phyloP scores from a whole-genome alignment of 2,113 vertebrate species.

The Gallinago undulata region DNA sequence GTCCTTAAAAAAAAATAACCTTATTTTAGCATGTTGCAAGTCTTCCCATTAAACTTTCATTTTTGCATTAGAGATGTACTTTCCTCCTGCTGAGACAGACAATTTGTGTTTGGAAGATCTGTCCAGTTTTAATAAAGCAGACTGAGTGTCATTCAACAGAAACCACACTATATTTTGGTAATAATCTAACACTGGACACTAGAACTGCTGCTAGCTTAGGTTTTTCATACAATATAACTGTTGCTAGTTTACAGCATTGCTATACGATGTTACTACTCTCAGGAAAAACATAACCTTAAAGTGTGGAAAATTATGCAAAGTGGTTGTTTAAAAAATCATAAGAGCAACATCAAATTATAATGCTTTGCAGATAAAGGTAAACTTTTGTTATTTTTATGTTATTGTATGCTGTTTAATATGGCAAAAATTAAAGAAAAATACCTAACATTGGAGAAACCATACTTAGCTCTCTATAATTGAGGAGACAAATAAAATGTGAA shows the following conservation, averaged over 20 bases:
- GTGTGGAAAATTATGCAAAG: not conserved
- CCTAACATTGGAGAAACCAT: fast-evolving
- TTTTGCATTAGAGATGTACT: not conserved
- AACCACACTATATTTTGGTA: not conserved
- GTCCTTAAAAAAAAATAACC: not conserved
- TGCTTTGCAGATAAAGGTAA: not conserved
- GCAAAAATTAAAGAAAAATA: not conserved
- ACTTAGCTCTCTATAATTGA: not conserved
- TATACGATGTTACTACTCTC: not conserved
- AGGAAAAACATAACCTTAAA: not conserved
- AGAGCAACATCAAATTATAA: not conserved
- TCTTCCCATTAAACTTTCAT: not conserved
- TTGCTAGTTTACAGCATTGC: not conserved
- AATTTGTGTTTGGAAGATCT: not conserved
- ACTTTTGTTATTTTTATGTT: not conserved
- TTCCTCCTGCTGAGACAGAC: not conserved
- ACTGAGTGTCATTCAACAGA: not conserved
- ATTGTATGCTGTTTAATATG: not conserved
- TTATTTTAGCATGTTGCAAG: not conserved
- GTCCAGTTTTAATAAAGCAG: not conserved
- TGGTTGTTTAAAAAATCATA: not conserved
- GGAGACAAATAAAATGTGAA: not conserved
- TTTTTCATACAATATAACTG: not conserved
- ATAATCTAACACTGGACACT: not conserved
- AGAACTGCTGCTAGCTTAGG: not conserved